Percentiles rank a stretch among this genome's conserved stretches.
Evolutionary conservation across 2,888 invertebrate genomes (phyloP).

Genomic region (Bugula neritina): DNA sequence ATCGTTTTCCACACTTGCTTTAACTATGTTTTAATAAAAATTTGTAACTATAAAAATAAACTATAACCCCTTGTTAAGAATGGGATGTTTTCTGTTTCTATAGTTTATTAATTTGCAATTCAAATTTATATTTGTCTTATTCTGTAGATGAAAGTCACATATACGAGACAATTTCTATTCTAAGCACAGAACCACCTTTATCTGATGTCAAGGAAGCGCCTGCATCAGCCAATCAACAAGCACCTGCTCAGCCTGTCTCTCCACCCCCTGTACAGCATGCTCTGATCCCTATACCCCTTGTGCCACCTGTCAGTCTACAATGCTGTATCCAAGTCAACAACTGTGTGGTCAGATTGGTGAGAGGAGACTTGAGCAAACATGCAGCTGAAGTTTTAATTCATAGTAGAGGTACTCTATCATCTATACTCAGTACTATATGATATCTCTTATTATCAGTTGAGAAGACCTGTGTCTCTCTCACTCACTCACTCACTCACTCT

Average conservation of each 20-base stretch:
- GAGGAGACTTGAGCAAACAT: conserved; percentile 10
- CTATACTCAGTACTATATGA: too few species aligned
- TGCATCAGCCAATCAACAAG: background rate
- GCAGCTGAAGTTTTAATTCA: conserved; percentile 3
- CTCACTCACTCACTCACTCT: too few species aligned
- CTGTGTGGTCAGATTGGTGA: background rate
- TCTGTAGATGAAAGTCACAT: background rate
- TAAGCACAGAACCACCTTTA: background rate
- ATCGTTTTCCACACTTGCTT: too few species aligned
- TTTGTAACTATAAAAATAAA: too few species aligned
- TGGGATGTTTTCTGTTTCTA: too few species aligned
- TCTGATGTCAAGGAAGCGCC: background rate
- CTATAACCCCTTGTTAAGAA: too few species aligned
- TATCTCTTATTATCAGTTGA: too few species aligned
- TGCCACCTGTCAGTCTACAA: background rate
- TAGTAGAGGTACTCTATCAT: background rate
- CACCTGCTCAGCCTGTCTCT: background rate
- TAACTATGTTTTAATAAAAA: too few species aligned
- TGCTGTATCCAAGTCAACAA: conserved; percentile 20
- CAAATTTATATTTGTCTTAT: too few species aligned
- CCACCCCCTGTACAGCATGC: background rate
- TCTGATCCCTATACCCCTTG: background rate
- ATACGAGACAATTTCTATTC: background rate
- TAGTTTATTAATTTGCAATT: too few species aligned
- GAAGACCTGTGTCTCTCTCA: too few species aligned